Evolutionary conservation across 2,797 vertebrate genomes (phyloP), one percentile per base, ranked within the genome.

Genomic region (Cyclopterus lumpus): DNA sequence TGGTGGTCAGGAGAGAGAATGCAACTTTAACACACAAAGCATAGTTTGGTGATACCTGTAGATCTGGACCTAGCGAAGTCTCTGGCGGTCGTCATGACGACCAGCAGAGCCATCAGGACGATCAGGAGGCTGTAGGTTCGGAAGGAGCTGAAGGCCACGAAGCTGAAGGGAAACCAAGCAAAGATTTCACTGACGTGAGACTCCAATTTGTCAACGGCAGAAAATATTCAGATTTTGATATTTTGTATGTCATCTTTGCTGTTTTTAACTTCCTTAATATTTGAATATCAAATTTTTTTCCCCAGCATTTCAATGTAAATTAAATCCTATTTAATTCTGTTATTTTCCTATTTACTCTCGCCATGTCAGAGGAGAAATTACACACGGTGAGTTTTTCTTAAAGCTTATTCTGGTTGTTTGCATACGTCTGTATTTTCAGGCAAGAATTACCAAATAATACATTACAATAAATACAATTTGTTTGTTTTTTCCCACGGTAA

Each of bases 61-160:
- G 82, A 76, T 80, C 83, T 92, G 74, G 86, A 90, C 54, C 73
- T 28, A 32, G 69, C 64, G 1, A 92, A 0, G n/a, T 94, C 91
- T 77, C 75, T 88, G 67, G 75, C 22, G 8, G 87, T 82, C 40
- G 86, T 86, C 34, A 42, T 74, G 72, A 89, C 51, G 20, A 93
- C 88, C 81, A 91, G 71, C 38, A 91, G 46, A 62, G 75, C 75
- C 82, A 94, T 57, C 60, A 89, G 75, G 71, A 91, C 1, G 71
- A 90, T 88, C 71, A 89, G 18, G 24, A 95, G 79, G 84, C 89
- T 88, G 85, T 72, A 93, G 20, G 82, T 65, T 40, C 90, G 83
- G 55, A 91, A 74, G 9, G 92, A 82, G 74, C 85, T 89, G 78
- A 91, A 86, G 67, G 92, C 91, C 73, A 91, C 89, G 26, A 91